These are phyloP conservation scores for Indicator indicator DNA, from an alignment of 2,113 vertebrate species.

Conservation along the genomic window DNA sequence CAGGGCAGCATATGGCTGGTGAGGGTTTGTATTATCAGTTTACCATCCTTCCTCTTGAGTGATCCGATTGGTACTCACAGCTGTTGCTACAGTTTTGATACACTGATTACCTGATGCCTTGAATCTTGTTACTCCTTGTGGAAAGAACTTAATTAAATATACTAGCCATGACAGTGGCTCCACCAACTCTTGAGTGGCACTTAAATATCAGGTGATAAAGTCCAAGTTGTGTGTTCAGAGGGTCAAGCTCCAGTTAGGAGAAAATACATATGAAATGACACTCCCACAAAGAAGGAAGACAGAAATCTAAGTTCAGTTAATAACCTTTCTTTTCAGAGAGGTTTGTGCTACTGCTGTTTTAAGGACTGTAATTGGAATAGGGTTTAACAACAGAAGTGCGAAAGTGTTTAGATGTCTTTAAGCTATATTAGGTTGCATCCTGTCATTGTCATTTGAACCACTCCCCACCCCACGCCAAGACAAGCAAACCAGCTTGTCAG, in stretches of 20 bases:
- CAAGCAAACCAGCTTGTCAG: not conserved
- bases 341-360: not conserved
- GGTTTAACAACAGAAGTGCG: not conserved
- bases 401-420: not conserved
- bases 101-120: not conserved
- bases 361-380: not conserved
- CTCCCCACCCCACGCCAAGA: not conserved
- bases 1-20: not conserved
- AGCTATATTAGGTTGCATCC: not conserved
- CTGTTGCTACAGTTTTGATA: not conserved
- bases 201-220: not conserved
- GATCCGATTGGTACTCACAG: not conserved
- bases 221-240: not conserved
- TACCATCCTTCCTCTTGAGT: not conserved
- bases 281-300: not conserved
- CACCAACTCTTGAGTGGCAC: not conserved
- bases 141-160: not conserved
- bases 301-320: not conserved
- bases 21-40: not conserved
- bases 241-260: not conserved
- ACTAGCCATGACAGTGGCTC: not conserved
- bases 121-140: not conserved
- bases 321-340: not conserved
- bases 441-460: not conserved
- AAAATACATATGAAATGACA: not conserved